These are phyloP conservation scores for Onthophagus taurus DNA, from an alignment of 1,140 invertebrate genomes.

Conservation along the genomic window DNA sequence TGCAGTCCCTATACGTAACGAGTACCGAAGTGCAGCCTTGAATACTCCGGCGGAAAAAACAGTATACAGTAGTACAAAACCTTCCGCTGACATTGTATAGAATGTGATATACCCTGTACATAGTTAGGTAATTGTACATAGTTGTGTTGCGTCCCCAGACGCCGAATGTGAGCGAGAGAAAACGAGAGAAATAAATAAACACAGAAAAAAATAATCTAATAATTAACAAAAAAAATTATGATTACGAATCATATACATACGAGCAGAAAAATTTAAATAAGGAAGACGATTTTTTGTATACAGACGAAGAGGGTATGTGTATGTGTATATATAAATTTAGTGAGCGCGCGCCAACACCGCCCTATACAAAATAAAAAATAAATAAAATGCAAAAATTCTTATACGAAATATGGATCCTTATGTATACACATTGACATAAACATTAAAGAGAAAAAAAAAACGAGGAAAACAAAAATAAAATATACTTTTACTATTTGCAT, in stretches of 20 bases:
- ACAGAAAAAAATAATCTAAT: constrained; percentile 6
- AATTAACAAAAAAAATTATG: constrained; percentile 10
- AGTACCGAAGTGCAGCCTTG: constrained; percentile 25
- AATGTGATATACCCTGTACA: constrained; percentile 31
- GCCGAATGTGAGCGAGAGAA: too few species aligned
- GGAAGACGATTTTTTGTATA: constrained; percentile 5
- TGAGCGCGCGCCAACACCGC: too few species aligned
- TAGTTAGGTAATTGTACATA: constrained; percentile 28
- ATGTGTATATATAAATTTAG: constrained; percentile 20
- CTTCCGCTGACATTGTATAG: constrained; percentile 27
- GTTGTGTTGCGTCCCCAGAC: constrained; percentile 21
- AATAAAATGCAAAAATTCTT: too few species aligned
- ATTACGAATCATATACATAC: constrained; percentile 1
- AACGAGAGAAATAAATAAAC: constrained; percentile 1
- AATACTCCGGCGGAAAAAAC: constrained; percentile 23
- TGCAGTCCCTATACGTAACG: constrained; percentile 18
- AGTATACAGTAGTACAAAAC: constrained; percentile 15
- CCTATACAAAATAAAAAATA: too few species aligned
- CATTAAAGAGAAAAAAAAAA: constrained; percentile 9
- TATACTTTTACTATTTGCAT: constrained; percentile 24
- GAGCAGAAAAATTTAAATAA: background rate
- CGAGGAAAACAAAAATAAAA: constrained; percentile 10
- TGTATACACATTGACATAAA: constrained; percentile 13
- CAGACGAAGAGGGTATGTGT: constrained; percentile 12
- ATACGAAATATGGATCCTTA: background rate